Evolutionary conservation across 2,797 vertebrate genomes (phyloP), one percentile per base, ranked within the genome.

Genomic region (Huso huso): DNA sequence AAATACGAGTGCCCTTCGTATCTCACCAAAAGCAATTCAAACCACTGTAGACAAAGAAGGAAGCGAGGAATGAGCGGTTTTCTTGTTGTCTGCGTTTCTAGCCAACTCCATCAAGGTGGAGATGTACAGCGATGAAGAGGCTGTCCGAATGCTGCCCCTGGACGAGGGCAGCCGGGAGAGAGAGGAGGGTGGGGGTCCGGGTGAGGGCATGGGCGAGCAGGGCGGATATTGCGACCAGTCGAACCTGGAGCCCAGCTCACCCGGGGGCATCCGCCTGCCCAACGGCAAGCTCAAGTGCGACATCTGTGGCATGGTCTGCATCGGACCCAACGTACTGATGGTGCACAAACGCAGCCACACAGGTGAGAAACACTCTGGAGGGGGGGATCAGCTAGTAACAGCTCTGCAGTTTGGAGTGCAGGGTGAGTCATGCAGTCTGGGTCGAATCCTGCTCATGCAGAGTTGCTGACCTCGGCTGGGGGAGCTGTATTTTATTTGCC

Each of bases 281-380:
- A 97, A 94, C 0, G 95, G 95, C 77, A 97, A 97, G 74, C 90
- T 98, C 66, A 94, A 96, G 73, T 98, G 96, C 63, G 95, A 98
- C 61, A 87, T 97, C 76, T 98, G 96, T 1, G 95, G 95, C 49
- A 98, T 97, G 93, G 89, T 95, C 77, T 98, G 95, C 82, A 95
- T 97, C 4, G 95, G 96, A 66, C 95, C 95, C 76, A 98, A 97
- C 12, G 96, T 98, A 71, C 89, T 98, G 61, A 97, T 97, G 94
- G 96, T 98, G 75, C 96, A 98, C 85, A 98, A 98, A 70, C 93
- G 94, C 72, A 98, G 94, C 84, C 96, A 98, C 87, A 98, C 95
- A 2, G 95, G 96, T 97, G 75, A 92, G 76, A 69, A 63, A 12
- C 50, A 62, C 51, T 61, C 10, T 51, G 49, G 13, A 7, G 59